phyloP scores from a whole-genome alignment of 2,888 invertebrate genomes.

The Caenorhabditis virilis region DNA sequence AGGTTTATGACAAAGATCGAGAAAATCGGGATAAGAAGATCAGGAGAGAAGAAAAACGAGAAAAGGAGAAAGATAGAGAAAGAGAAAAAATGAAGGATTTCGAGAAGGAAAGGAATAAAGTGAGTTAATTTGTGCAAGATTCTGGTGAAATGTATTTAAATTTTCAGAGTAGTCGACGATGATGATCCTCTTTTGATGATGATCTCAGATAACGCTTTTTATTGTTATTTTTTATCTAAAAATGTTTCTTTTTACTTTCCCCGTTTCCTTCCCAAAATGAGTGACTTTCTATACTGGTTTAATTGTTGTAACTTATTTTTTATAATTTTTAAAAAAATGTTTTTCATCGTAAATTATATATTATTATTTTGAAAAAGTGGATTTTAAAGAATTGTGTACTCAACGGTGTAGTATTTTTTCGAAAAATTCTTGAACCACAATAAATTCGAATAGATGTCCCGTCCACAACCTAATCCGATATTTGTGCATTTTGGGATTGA shows the following conservation, averaged over 20 bases:
- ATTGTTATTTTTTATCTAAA: not conserved
- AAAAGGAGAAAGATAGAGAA: conserved; percentile 4
- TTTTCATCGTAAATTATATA: too few species aligned
- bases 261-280: too few species aligned
- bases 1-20: conserved; percentile 31
- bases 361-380: too few species aligned
- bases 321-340: too few species aligned
- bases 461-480: conserved; percentile 11
- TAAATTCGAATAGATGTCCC: too few species aligned
- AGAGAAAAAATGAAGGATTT: conserved; percentile 1
- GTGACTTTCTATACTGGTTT: too few species aligned
- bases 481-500: conserved; percentile 25
- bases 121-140: conserved; percentile 3
- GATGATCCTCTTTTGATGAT: not conserved
- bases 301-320: too few species aligned
- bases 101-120: conserved; percentile 10
- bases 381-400: too few species aligned
- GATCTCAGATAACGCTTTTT: not conserved
- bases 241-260: not conserved
- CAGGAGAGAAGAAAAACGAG: conserved; percentile 29
- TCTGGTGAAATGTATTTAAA: too few species aligned
- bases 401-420: too few species aligned
- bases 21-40: conserved; percentile 19
- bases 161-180: conserved; percentile 4
- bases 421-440: too few species aligned